phyloP scores from a whole-genome alignment of 2,888 invertebrate genomes.

The Leptarthrus brevirostris region DNA sequence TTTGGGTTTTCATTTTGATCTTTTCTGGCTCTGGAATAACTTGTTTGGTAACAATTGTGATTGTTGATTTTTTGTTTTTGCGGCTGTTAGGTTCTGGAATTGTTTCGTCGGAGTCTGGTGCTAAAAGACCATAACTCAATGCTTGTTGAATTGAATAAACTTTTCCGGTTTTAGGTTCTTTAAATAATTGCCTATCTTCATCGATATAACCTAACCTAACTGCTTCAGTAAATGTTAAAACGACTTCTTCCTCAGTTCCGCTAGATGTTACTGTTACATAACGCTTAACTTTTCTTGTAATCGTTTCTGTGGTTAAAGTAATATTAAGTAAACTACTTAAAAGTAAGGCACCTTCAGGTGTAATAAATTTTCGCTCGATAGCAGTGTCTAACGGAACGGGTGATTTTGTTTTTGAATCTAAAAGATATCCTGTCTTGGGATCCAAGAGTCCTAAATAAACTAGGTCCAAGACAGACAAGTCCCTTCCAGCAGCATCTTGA shows the following conservation, averaged over 20 bases:
- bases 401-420: constrained; percentile 79
- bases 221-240: constrained; percentile 82
- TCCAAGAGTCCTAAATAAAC: constrained; percentile 89
- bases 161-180: constrained; percentile 79
- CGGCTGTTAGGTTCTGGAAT: constrained; percentile 68
- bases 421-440: constrained; percentile 85
- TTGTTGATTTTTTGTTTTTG: constrained; percentile 69
- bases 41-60: constrained; percentile 71
- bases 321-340: constrained; percentile 87
- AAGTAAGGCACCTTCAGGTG: constrained; percentile 87
- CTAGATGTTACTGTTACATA: constrained; percentile 82
- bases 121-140: constrained; percentile 77
- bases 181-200: constrained; percentile 79
- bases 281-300: constrained; percentile 84
- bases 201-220: constrained; percentile 82
- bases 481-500: constrained; percentile 75
- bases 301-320: constrained; percentile 87
- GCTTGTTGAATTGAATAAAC: constrained; percentile 82
- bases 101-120: constrained; percentile 71
- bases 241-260: constrained; percentile 70
- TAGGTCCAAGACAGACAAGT: constrained; percentile 87
- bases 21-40: constrained; percentile 64
- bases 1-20: constrained; percentile 62
- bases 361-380: constrained; percentile 84
- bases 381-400: constrained; percentile 86